Evolutionary conservation across 2,113 vertebrate genomes (phyloP).

Genomic region (Bombycilla garrulus): DNA sequence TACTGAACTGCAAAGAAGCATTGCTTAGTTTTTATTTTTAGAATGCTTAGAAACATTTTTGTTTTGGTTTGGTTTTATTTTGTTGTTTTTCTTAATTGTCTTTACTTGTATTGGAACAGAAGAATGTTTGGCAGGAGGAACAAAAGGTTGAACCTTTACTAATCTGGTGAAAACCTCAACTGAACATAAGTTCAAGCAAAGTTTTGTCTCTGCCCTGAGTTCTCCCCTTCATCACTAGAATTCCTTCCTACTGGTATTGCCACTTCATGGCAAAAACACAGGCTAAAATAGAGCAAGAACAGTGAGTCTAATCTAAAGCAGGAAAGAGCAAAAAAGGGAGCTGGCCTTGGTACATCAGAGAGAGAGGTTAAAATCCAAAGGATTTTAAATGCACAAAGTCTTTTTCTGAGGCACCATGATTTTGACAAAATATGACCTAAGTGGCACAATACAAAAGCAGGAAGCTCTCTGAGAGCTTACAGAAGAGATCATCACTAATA

Average conservation of each 20-base stretch:
- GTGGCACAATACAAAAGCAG: neutral
- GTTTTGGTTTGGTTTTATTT: neutral
- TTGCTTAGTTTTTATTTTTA: neutral
- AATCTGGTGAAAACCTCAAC: neutral
- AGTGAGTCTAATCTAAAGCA: neutral
- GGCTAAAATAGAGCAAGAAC: neutral
- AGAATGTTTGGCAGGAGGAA: neutral
- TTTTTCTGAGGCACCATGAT: neutral
- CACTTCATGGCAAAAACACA: neutral
- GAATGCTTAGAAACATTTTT: neutral
- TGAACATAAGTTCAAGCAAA: neutral
- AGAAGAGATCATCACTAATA: conserved; percentile 37
- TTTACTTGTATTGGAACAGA: neutral
- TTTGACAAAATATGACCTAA: neutral
- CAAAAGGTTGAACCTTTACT: neutral
- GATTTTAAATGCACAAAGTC: neutral
- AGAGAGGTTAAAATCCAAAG: neutral
- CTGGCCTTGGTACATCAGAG: neutral
- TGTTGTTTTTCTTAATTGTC: neutral
- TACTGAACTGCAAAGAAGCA: neutral
- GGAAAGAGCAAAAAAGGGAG: neutral
- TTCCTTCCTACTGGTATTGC: neutral
- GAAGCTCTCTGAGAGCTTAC: conserved; percentile 5
- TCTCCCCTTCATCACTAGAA: neutral
- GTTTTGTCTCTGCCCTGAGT: neutral